Evolutionary conservation across 2,797 vertebrate genomes (phyloP).

Genomic region (Enteromius mattozi): DNA sequence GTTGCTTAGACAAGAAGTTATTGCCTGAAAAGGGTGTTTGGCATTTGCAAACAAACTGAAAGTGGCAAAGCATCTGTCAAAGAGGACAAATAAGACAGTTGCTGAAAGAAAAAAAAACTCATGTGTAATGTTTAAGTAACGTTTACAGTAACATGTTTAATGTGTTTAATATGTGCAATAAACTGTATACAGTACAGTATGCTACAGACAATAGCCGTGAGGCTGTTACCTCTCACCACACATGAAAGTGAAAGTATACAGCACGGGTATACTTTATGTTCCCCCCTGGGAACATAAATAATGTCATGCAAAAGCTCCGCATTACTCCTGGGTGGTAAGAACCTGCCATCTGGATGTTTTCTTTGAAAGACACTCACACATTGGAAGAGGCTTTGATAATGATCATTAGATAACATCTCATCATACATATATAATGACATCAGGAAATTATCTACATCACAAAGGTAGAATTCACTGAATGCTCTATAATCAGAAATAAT

Average conservation of each 20-base stretch:
- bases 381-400: constrained; percentile 26
- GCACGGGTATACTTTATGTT: not conserved
- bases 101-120: not conserved
- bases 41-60: not conserved
- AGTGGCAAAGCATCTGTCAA: not conserved
- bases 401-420: constrained; percentile 10
- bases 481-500: not conserved
- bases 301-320: constrained; percentile 24
- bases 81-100: not conserved
- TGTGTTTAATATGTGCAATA: not conserved
- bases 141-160: not conserved
- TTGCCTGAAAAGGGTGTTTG: too few relatives aligned
- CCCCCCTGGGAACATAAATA: constrained; percentile 31
- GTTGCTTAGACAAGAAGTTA: not conserved
- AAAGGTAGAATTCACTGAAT: not conserved
- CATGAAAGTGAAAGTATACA: constrained; percentile 1
- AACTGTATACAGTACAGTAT: not conserved
- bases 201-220: not conserved
- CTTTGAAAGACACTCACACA: constrained; percentile 31
- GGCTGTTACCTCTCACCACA: not conserved
- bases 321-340: constrained; percentile 22
- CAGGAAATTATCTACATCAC: constrained; percentile 2
- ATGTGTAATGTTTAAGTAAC: not conserved
- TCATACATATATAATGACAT: constrained; percentile 6
- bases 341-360: constrained; percentile 38